Percentiles rank a stretch among this genome's conserved stretches.
These are phyloP conservation scores for Tringa solitaria DNA, from an alignment of 2,113 vertebrate genomes.

Conservation along the genomic window DNA sequence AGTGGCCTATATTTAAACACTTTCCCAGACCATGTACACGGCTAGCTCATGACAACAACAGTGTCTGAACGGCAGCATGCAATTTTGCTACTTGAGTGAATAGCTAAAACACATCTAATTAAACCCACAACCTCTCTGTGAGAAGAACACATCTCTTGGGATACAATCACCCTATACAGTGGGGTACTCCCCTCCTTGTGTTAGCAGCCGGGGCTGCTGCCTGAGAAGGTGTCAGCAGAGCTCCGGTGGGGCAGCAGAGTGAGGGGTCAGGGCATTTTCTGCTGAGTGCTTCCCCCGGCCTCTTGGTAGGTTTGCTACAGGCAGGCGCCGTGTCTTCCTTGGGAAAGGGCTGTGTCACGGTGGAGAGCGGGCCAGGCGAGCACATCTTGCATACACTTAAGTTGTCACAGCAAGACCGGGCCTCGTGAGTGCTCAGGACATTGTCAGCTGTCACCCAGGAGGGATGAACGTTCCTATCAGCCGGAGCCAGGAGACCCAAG, in stretches of 20 bases:
- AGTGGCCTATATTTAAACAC: background rate
- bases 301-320: background rate
- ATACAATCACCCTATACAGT: rapidly evolving
- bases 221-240: background rate
- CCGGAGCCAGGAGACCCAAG: background rate
- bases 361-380: rapidly evolving
- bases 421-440: rapidly evolving
- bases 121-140: background rate
- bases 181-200: background rate
- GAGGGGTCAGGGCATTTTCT: background rate
- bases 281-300: background rate
- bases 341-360: background rate
- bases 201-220: background rate
- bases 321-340: background rate
- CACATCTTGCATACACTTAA: background rate
- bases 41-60: background rate
- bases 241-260: rapidly evolving
- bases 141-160: background rate
- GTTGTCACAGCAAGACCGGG: background rate
- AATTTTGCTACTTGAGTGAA: background rate
- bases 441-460: background rate
- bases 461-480: background rate
- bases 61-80: background rate
- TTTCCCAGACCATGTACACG: background rate
- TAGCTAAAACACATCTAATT: background rate